These are phyloP conservation scores for Palythoa heliodiscus DNA, from an alignment of 92 coral and sea anemone species.

Conservation along the genomic window DNA sequence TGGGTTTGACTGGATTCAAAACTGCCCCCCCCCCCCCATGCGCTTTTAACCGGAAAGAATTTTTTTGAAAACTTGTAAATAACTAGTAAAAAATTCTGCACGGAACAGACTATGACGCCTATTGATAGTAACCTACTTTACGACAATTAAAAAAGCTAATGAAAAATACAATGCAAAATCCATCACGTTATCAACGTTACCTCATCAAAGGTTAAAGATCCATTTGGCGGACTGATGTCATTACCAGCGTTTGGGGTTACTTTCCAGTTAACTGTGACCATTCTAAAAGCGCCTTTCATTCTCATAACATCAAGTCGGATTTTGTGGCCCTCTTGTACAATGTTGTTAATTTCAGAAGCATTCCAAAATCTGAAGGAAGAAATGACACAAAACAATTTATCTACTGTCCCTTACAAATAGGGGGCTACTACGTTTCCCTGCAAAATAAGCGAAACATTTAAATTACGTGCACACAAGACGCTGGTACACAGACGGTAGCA, in stretches of 20 bases:
- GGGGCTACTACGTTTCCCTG: not conserved
- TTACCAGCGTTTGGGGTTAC: slow-evolving; percentile 56
- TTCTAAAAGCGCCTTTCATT: slow-evolving; percentile 68
- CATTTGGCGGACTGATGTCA: slow-evolving; percentile 83
- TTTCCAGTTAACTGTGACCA: slow-evolving; percentile 77
- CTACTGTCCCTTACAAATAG: not conserved
- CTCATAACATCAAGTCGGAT: slow-evolving; percentile 76
- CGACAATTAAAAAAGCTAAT: no score
- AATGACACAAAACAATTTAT: not conserved
- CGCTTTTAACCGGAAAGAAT: no score
- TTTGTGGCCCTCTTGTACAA: slow-evolving; percentile 77
- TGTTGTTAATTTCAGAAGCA: slow-evolving; percentile 43
- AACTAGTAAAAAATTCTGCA: no score
- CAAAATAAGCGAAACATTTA: not conserved
- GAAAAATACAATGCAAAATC: no score
- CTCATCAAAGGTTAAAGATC: slow-evolving; percentile 78
- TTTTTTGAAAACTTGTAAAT: no score
- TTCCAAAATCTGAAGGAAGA: slow-evolving; percentile 58
- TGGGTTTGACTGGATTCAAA: no score
- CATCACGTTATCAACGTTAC: slow-evolving; percentile 36
- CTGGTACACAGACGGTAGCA: no score
- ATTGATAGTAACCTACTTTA: no score
- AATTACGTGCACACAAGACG: no score
- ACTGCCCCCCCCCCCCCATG: no score
- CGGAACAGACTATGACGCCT: no score